phyloP scores from a whole-genome alignment of 30 jellyfish, hydroid and myxozoan genomes.

The Aurelia aurita region DNA sequence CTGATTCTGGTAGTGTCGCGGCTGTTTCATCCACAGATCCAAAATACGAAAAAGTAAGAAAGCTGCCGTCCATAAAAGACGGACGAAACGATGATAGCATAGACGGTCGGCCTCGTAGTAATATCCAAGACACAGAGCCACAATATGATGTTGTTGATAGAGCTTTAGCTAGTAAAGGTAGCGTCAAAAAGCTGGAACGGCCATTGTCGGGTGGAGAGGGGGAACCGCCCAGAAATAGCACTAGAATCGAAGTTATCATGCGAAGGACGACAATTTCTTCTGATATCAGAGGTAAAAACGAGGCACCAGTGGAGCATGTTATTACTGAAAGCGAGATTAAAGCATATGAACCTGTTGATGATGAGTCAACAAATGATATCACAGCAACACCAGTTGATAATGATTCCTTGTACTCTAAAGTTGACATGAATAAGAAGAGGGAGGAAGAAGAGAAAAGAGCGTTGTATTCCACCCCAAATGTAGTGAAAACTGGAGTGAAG shows the following conservation, averaged over 20 bases:
- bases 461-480: constrained; percentile 55
- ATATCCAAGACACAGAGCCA: constrained; percentile 9
- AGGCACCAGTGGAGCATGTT: neutral
- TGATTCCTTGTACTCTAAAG: constrained; percentile 62
- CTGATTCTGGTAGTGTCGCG: neutral
- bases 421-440: constrained; percentile 45
- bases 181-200: neutral
- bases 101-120: neutral
- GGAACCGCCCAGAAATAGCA: neutral
- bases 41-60: constrained; percentile 31
- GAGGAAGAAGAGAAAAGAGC: constrained; percentile 52
- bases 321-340: neutral
- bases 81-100: neutral
- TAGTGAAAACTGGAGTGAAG: constrained; percentile 46
- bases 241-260: neutral
- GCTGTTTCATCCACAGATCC: constrained; percentile 29
- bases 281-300: neutral
- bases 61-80: neutral
- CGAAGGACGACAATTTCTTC: neutral
- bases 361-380: neutral
- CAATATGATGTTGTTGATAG: neutral
- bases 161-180: neutral
- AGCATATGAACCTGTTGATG: neutral
- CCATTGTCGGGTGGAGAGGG: neutral
- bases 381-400: neutral